Conservation (phyloP, 2,888 invertebrate genomes). For the Synanthedon formicaeformis region DNA sequence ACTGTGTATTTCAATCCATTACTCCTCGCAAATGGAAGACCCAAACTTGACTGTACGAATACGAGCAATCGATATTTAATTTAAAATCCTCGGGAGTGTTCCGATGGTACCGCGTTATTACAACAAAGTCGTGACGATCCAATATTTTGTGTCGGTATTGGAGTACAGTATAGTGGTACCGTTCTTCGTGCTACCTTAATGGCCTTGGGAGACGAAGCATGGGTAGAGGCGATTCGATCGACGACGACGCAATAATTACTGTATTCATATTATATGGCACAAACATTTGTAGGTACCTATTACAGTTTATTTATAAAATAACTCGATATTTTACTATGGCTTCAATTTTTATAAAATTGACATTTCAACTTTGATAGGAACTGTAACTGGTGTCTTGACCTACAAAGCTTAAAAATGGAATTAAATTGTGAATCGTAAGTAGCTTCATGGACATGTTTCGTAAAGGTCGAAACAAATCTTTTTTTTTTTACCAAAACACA, state of each 20-base stretch:
- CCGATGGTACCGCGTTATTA: conserved; percentile 20
- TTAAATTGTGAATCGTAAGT: too few species aligned
- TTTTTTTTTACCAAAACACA: too few species aligned
- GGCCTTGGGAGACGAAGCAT: conserved; percentile 46
- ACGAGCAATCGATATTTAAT: conserved; percentile 19
- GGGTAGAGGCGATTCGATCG: conserved; percentile 36
- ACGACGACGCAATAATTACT: conserved; percentile 29
- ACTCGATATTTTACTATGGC: too few species aligned
- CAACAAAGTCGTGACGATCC: conserved; percentile 40
- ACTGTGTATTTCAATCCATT: conserved; percentile 9
- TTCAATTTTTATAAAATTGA: too few species aligned
- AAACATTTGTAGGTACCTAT: conserved; percentile 11
- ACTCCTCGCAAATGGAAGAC: conserved; percentile 7
- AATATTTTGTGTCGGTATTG: conserved; percentile 29
- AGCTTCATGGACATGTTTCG: too few species aligned
- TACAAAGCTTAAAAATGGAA: too few species aligned
- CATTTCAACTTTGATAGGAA: too few species aligned
- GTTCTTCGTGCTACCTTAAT: conserved; percentile 36
- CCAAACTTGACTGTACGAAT: conserved; percentile 4
- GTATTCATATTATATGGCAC: conserved; percentile 5
- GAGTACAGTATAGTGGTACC: conserved; percentile 45
- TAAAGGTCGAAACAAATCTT: too few species aligned
- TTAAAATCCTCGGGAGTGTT: conserved; percentile 19
- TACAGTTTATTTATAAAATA: too few species aligned
- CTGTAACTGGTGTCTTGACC: too few species aligned